These are phyloP conservation scores for Psilanteris sp. DNA, from an alignment of 1,140 invertebrate genomes.

Conservation along the genomic window DNA sequence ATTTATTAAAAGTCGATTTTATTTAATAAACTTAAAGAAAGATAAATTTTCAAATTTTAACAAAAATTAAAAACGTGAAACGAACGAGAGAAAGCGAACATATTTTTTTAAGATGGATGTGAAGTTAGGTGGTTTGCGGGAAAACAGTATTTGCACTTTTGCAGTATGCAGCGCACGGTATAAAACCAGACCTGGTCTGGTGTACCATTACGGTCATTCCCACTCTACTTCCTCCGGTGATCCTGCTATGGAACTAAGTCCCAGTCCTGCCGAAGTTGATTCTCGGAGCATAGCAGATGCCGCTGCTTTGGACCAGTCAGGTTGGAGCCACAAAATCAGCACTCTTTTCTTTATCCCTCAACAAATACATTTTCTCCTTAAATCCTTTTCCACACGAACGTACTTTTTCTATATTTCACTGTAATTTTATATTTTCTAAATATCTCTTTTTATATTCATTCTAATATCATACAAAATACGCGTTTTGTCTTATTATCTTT, in stretches of 20 bases:
- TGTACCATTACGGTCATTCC: constrained; percentile 98
- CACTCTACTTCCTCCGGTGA: constrained; percentile 84
- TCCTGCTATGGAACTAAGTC: constrained; percentile 81
- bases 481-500: constrained; percentile 15
- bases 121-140: constrained; percentile 79
- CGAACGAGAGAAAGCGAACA: constrained; percentile 55
- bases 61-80: constrained; percentile 36
- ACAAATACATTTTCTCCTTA: constrained; percentile 40
- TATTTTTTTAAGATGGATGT: constrained; percentile 73
- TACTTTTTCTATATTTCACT: constrained; percentile 55
- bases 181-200: constrained; percentile 97
- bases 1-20: no score
- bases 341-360: constrained; percentile 74
- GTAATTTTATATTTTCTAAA: constrained; percentile 29
- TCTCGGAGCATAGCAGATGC: constrained; percentile 80
- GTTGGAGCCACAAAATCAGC: constrained; percentile 80
- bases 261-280: constrained; percentile 80
- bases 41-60: constrained; percentile 29
- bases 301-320: constrained; percentile 80
- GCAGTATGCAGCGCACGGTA: constrained; percentile 97
- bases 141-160: constrained; percentile 82
- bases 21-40: constrained; percentile 26
- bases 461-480: constrained; percentile 42
- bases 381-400: constrained; percentile 50
- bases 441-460: constrained; percentile 47